phyloP scores from a whole-genome alignment of 2,888 invertebrate species.

The Diarsia mendica region DNA sequence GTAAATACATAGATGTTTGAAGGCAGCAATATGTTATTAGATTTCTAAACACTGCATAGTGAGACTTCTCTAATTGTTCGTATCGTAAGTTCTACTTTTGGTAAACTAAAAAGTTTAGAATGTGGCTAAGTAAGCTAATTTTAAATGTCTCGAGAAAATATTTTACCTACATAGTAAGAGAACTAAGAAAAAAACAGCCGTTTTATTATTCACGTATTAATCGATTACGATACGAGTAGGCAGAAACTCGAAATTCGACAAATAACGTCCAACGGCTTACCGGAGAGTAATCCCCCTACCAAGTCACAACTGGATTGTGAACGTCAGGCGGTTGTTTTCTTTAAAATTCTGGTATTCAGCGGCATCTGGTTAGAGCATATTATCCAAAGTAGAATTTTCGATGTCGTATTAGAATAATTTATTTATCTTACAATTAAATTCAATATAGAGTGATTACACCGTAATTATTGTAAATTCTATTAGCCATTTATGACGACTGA shows the following conservation, averaged over 20 bases:
- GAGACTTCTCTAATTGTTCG: conserved; percentile 29
- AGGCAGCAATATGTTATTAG: conserved; percentile 37
- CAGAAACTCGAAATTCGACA: neutral
- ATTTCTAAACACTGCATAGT: conserved; percentile 53
- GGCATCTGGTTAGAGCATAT: neutral
- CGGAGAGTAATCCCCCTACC: neutral
- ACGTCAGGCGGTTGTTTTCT: neutral
- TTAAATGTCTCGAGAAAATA: neutral
- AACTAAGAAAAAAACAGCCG: neutral
- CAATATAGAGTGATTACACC: conserved; percentile 38
- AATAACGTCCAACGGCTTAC: neutral
- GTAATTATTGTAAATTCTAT: conserved; percentile 55
- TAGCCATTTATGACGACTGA: conserved; percentile 64
- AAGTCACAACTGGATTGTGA: neutral
- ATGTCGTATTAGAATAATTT: conserved; percentile 50
- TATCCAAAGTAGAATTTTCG: conserved; percentile 31
- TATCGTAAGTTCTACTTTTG: conserved; percentile 47
- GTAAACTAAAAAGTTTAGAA: neutral
- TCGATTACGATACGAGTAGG: neutral
- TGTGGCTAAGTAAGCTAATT: neutral
- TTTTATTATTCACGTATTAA: neutral
- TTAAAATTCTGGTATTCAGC: neutral
- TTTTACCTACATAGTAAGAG: neutral
- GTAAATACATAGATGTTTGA: conserved; percentile 5
- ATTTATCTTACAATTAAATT: conserved; percentile 56